Conservation (phyloP, 2,888 invertebrate species). For the Gonocerus acuteangulatus region DNA sequence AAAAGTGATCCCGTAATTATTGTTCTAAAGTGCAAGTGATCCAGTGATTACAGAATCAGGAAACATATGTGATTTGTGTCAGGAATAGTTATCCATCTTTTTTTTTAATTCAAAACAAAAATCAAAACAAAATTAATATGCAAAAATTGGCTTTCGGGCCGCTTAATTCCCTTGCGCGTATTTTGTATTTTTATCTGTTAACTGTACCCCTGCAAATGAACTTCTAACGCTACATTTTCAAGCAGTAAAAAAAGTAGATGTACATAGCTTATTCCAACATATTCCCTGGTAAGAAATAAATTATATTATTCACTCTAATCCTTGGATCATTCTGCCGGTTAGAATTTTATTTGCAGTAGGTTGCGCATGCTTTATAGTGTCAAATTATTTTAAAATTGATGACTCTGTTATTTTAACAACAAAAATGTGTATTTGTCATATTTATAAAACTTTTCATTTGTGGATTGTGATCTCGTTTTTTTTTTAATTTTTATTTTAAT, state of each 20-base stretch:
- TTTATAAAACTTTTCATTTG: constrained; percentile 18
- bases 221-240: constrained; percentile 25
- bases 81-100: constrained; percentile 13
- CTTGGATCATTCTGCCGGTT: constrained; percentile 25
- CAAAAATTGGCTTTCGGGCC: not conserved
- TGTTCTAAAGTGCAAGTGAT: constrained; percentile 30
- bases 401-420: not conserved
- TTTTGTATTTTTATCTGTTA: constrained; percentile 9
- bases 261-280: not conserved
- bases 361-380: constrained; percentile 27
- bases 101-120: not conserved
- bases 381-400: constrained; percentile 10
- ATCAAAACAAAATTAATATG: not conserved
- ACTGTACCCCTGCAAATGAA: constrained; percentile 34
- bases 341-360: constrained; percentile 36
- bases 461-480: constrained; percentile 30
- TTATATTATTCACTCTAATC: constrained; percentile 4
- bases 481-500: constrained; percentile 26
- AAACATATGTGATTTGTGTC: constrained; percentile 17
- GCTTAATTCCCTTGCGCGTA: not conserved
- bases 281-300: constrained; percentile 3
- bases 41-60: constrained; percentile 26
- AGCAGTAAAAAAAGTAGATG: not conserved
- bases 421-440: constrained; percentile 6
- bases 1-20: not conserved